Conservation (phyloP, 2,888 invertebrate species). For the Folsomia candida region DNA sequence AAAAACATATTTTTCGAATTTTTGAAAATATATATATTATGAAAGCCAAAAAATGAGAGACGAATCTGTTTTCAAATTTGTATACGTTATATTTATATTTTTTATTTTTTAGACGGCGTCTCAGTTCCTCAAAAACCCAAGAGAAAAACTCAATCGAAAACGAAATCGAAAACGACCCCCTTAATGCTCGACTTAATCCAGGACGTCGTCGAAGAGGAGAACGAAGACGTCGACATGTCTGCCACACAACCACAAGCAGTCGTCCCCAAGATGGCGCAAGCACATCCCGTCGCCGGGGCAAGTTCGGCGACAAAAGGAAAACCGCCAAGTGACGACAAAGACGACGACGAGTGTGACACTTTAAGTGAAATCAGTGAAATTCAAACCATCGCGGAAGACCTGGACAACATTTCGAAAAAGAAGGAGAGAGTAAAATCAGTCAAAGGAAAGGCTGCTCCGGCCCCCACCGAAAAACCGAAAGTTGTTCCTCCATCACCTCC, state of each 20-base stretch:
- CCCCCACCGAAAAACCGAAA: constrained; percentile 12
- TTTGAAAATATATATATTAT: too few species aligned
- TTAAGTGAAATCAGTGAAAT: constrained; percentile 49
- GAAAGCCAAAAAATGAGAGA: too few species aligned
- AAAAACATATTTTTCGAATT: not conserved
- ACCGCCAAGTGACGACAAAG: constrained; percentile 14
- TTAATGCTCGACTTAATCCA: constrained; percentile 62
- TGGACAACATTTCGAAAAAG: constrained; percentile 21
- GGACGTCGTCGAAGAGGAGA: constrained; percentile 62
- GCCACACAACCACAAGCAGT: not conserved
- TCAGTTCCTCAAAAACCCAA: constrained; percentile 31
- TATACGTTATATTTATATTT: too few species aligned
- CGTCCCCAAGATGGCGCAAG: not conserved
- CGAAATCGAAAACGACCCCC: constrained; percentile 47
- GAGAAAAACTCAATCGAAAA: constrained; percentile 35
- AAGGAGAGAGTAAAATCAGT: constrained; percentile 2
- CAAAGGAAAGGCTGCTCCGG: constrained; percentile 1
- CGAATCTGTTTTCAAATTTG: too few species aligned
- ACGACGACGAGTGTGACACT: constrained; percentile 45
- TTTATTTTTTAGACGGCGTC: not conserved
- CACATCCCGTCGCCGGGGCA: not conserved
- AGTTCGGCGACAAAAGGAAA: not conserved
- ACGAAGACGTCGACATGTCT: constrained; percentile 9
- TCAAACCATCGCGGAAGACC: constrained; percentile 46
- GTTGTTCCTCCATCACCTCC: too few species aligned